Evolutionary conservation across 2,113 vertebrate species (phyloP).

Genomic region (Lophius piscatorius): DNA sequence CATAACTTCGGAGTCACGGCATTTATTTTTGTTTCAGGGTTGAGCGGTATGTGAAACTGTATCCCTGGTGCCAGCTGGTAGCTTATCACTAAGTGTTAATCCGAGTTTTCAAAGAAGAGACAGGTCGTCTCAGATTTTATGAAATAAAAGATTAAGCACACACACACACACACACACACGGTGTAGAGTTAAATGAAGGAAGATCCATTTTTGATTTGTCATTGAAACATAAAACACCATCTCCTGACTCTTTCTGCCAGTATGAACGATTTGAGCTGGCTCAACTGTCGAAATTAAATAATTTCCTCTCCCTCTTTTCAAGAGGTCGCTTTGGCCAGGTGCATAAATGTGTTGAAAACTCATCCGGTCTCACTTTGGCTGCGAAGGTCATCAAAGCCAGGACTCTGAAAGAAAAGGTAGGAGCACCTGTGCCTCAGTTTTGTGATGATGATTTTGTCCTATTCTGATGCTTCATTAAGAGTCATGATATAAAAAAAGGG

Average conservation of each 20-base stretch:
- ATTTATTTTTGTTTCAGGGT: slow-evolving; percentile 80
- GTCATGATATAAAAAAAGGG: slow-evolving; percentile 50
- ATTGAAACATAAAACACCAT: slow-evolving; percentile 15
- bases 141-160: slow-evolving; percentile 63
- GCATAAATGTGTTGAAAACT: slow-evolving; percentile 95
- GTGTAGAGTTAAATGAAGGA: slow-evolving; percentile 41
- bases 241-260: background rate
- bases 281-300: background rate
- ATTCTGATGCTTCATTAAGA: slow-evolving; percentile 19
- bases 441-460: slow-evolving; percentile 3
- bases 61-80: slow-evolving; percentile 77
- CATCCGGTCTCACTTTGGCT: slow-evolving; percentile 92
- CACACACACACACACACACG: slow-evolving; percentile 14
- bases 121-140: slow-evolving; percentile 66
- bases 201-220: slow-evolving; percentile 45
- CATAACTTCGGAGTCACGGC: slow-evolving; percentile 77
- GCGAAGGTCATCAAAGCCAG: slow-evolving; percentile 96
- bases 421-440: background rate
- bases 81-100: slow-evolving; percentile 82
- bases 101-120: slow-evolving; percentile 75
- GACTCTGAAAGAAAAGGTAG: slow-evolving; percentile 91
- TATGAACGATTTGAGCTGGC: background rate
- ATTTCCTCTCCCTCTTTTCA: slow-evolving; percentile 19
- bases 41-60: slow-evolving; percentile 78
- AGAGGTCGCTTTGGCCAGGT: slow-evolving; percentile 97